phyloP scores from a whole-genome alignment of 1,140 invertebrate species.

The Lordiphosa mommai region DNA sequence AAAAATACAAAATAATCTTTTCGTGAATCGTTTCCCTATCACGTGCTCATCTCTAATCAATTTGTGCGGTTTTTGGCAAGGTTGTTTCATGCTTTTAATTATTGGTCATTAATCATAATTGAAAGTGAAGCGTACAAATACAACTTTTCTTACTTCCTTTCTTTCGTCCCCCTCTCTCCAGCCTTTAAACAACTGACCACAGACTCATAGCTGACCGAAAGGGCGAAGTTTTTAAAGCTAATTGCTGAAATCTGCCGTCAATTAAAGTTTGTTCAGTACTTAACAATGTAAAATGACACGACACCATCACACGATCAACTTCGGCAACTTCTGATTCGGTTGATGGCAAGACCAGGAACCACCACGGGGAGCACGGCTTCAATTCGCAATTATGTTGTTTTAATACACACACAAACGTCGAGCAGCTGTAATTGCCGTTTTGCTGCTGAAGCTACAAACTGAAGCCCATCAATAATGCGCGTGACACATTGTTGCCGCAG shows the following conservation, averaged over 20 bases:
- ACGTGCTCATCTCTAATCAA: slow-evolving; percentile 33
- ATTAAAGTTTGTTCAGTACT: slow-evolving; percentile 33
- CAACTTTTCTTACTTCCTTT: slow-evolving; percentile 2
- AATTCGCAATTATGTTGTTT: slow-evolving; percentile 72
- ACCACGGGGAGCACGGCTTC: slow-evolving; percentile 37
- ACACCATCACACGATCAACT: slow-evolving; percentile 32
- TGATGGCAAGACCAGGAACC: slow-evolving; percentile 5
- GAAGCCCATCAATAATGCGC: slow-evolving; percentile 57
- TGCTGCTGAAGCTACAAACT: slow-evolving; percentile 29
- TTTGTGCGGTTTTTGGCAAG: slow-evolving; percentile 20
- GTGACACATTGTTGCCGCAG: slow-evolving; percentile 56
- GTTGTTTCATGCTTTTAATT: slow-evolving; percentile 48
- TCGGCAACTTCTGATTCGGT: not conserved
- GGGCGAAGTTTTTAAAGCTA: slow-evolving; percentile 39
- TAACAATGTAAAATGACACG: slow-evolving; percentile 4
- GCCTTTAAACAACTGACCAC: slow-evolving; percentile 14
- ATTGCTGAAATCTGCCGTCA: slow-evolving; percentile 13
- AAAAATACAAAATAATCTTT: too few species aligned
- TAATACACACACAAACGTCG: slow-evolving; percentile 60
- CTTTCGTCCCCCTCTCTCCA: not conserved
- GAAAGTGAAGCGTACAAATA: slow-evolving; percentile 24
- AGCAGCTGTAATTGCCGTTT: slow-evolving; percentile 57
- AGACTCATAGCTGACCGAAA: slow-evolving; percentile 3
- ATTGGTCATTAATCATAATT: slow-evolving; percentile 64
- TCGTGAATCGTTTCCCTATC: slow-evolving; percentile 7